Base-by-base conservation (phyloP, 2,888 invertebrate species). In the Nasonovia ribisnigri region DNA sequence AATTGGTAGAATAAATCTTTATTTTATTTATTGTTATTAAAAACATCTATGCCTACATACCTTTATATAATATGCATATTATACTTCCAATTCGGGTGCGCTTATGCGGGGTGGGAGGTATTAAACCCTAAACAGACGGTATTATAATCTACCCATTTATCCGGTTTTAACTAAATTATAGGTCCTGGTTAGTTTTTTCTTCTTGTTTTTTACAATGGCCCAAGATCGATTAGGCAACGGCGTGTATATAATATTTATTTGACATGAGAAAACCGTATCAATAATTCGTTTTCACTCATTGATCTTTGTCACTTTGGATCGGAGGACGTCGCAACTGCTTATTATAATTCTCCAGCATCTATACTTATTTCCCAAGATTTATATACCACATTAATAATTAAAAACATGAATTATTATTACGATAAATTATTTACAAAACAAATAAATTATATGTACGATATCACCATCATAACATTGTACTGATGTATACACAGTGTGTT, bases 161-260 rank as follows among this genome's bases (percentile, higher is more conserved):
- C 91, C 91, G 57, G 91, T 84, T 46, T 86, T 86, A 84, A 91
- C 84, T 86, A 91, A 91, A 91, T 91, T 91, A 91, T 91, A 91
- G 91, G 91, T 91, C 51, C 43, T 0, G 84, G 60, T 46, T 46
- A 46, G 24, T 46, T 60, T 60, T 89, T 43, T 67, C 11, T 43
- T 48, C 2, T 48, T n/a, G 3, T 46, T 57, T n/a, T 89, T 60
- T 29, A 24, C 26, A 20, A 43, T 46, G 90, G 84, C 51, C 29
- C 46, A 42, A 84, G 42, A 13, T 51, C 48, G 60, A 67, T 89
- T 90, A 20, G n/a, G 51, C 29, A 5, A 29, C 77, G 77, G 36
- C 36, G 84, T 77, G n/a, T 51, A 5, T n/a, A 13, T n/a, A 20
- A 36, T 77, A 67, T 48, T n/a, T 42, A 48, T 84, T 84, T 51